These are phyloP conservation scores for Ceratosolen solmsi DNA, from an alignment of 1,140 invertebrate genomes.

Conservation along the genomic window DNA sequence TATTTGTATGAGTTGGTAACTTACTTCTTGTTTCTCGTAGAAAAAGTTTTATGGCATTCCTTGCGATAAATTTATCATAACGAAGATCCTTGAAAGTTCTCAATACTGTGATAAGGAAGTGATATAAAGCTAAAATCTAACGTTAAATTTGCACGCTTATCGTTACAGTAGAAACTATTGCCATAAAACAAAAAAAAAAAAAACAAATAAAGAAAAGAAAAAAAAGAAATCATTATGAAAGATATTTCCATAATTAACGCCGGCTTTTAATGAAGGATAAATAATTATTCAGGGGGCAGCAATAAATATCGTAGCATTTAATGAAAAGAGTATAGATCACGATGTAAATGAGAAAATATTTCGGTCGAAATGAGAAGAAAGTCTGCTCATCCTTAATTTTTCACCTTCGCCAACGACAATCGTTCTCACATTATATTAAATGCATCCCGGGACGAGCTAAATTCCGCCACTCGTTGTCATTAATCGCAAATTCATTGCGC, in stretches of 20 bases:
- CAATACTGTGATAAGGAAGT: not conserved
- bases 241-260: not conserved
- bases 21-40: no score
- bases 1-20: no score
- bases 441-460: not conserved
- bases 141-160: not conserved
- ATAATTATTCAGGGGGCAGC: not conserved
- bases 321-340: not conserved
- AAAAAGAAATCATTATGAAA: not conserved
- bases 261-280: not conserved
- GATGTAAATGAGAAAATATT: constrained; percentile 28
- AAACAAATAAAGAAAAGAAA: not conserved
- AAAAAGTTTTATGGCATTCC: no score
- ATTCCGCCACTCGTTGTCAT: not conserved
- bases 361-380: not conserved
- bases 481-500: constrained; percentile 38
- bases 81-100: not conserved
- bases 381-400: not conserved
- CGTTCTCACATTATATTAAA: not conserved
- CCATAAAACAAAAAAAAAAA: not conserved
- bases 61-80: not conserved
- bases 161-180: not conserved
- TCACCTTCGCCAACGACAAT: not conserved
- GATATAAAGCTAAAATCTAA: not conserved
- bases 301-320: not conserved